phyloP scores from a whole-genome alignment of 2,797 vertebrate species.

The Sparus aurata region DNA sequence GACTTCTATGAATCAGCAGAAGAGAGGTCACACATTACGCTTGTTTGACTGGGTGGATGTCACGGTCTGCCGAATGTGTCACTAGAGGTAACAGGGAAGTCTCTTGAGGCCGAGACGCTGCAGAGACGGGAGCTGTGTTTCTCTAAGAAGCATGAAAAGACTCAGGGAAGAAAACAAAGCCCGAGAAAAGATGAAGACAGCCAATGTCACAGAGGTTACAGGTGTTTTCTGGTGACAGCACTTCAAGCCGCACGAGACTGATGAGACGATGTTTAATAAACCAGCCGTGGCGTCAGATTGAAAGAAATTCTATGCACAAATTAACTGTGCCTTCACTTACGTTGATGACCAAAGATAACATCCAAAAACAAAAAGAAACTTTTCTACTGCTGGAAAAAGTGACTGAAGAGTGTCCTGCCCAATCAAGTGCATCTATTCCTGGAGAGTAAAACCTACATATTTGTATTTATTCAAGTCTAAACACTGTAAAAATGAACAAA shows the following conservation, averaged over 20 bases:
- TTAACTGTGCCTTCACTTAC: constrained; percentile 35
- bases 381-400: background rate
- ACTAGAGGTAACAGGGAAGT: constrained; percentile 9
- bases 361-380: background rate
- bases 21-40: background rate
- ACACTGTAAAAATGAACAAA: constrained; percentile 6
- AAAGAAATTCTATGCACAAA: constrained; percentile 36
- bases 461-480: constrained; percentile 52
- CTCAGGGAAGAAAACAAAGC: constrained; percentile 15
- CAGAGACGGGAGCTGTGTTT: constrained; percentile 3
- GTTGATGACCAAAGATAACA: constrained; percentile 39
- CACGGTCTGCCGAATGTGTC: background rate
- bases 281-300: constrained; percentile 9
- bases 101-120: background rate
- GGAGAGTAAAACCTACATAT: background rate
- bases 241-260: constrained; percentile 4
- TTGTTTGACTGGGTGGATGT: constrained; percentile 10
- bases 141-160: background rate
- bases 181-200: background rate
- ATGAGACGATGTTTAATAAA: background rate
- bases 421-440: background rate
- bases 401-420: background rate
- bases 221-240: constrained; percentile 3
- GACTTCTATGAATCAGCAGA: background rate
- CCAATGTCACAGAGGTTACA: constrained; percentile 2